These are phyloP conservation scores for Thecophora atra DNA, from an alignment of 2,888 invertebrate species.

Conservation along the genomic window DNA sequence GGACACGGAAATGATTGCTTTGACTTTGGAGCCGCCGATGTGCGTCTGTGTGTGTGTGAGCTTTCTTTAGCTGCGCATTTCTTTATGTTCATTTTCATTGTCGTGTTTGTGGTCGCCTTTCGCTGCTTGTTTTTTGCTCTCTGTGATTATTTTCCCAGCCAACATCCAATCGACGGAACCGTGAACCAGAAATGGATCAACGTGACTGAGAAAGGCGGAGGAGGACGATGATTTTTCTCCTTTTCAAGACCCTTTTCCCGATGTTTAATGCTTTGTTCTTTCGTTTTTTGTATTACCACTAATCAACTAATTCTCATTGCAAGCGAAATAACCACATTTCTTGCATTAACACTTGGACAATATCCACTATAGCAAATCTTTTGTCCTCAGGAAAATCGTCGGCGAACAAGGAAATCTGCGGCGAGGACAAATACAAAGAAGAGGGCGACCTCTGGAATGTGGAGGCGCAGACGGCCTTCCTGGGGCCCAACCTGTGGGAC, in stretches of 20 bases:
- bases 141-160: too few species aligned
- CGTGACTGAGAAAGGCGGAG: too few species aligned
- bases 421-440: constrained; percentile 76
- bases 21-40: constrained; percentile 42
- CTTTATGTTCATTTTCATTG: background rate
- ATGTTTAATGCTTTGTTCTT: too few species aligned
- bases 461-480: constrained; percentile 94
- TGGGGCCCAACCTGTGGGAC: constrained; percentile 96
- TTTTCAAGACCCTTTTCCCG: too few species aligned
- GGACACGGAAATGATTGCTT: constrained; percentile 44
- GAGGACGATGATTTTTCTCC: too few species aligned
- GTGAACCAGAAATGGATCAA: too few species aligned
- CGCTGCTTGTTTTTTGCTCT: background rate
- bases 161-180: too few species aligned
- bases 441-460: constrained; percentile 88
- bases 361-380: too few species aligned
- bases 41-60: constrained; percentile 27
- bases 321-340: too few species aligned
- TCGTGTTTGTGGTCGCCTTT: background rate
- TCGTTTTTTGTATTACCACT: background rate
- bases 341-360: too few species aligned
- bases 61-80: background rate
- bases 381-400: constrained; percentile 71
- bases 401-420: constrained; percentile 66
- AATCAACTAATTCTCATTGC: constrained; percentile 12